These are phyloP conservation scores for Odontophorus gujanensis DNA, from an alignment of 2,113 vertebrate genomes.

Conservation along the genomic window DNA sequence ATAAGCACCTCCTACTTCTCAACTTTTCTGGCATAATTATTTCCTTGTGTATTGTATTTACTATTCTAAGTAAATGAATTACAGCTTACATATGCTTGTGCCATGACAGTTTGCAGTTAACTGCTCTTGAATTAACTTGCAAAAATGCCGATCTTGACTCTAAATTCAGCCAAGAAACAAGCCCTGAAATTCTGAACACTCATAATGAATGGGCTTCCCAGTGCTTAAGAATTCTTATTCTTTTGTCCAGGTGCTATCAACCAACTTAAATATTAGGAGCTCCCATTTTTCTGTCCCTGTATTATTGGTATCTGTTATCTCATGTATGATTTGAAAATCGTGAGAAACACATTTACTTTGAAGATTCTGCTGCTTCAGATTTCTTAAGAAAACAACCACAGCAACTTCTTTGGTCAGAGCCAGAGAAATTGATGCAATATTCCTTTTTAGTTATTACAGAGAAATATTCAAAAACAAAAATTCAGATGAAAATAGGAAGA, in stretches of 20 bases:
- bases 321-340: neutral
- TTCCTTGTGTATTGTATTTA: neutral
- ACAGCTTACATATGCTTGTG: neutral
- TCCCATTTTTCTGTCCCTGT: neutral
- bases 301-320: neutral
- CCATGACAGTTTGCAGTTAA: neutral
- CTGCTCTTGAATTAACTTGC: neutral
- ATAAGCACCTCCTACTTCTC: neutral
- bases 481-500: neutral
- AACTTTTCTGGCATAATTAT: neutral
- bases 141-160: neutral
- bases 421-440: neutral
- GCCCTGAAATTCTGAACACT: neutral
- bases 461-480: neutral
- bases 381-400: neutral
- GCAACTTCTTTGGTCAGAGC: neutral
- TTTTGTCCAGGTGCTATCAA: neutral
- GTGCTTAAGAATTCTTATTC: neutral
- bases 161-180: neutral
- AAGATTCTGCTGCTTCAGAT: neutral
- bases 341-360: neutral
- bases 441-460: neutral
- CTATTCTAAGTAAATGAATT: neutral
- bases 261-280: neutral
- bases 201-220: neutral